Percentiles rank a stretch among this genome's conserved stretches.
phyloP scores from a whole-genome alignment of 2,888 invertebrate genomes.

The Lamellibrachia columna region DNA sequence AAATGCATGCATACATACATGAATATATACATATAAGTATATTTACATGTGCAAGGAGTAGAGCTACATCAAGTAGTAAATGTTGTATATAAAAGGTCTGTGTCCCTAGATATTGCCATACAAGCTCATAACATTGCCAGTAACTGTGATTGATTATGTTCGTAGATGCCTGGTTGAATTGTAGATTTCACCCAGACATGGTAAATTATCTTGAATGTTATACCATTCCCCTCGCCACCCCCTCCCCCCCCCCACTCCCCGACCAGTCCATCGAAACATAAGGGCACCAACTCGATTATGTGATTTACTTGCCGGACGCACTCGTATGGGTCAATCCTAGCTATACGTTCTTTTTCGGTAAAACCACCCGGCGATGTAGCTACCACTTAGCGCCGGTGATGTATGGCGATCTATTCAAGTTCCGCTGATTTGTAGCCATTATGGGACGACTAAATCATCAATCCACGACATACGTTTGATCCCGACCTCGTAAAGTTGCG shows the following conservation, averaged over 20 bases:
- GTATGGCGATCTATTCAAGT: neutral
- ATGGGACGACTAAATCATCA: neutral
- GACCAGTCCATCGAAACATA: neutral
- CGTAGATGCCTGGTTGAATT: neutral
- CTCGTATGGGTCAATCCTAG: neutral
- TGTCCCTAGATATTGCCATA: no score
- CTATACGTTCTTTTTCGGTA: neutral
- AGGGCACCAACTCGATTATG: neutral
- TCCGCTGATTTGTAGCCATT: slow-evolving; percentile 6
- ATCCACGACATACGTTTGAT: neutral
- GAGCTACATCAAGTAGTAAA: neutral
- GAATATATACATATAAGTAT: neutral
- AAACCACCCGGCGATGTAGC: neutral
- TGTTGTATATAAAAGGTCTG: neutral
- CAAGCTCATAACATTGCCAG: neutral
- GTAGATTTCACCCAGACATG: neutral
- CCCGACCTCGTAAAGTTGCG: neutral
- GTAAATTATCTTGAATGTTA: neutral
- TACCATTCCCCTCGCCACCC: neutral
- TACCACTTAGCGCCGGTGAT: neutral
- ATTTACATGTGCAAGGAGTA: neutral
- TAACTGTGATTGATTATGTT: neutral
- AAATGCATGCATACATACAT: no score
- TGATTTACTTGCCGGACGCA: neutral
- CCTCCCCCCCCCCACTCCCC: neutral